Base-by-base conservation (phyloP, 2,797 vertebrate genomes). In the Capromys pilorides region DNA sequence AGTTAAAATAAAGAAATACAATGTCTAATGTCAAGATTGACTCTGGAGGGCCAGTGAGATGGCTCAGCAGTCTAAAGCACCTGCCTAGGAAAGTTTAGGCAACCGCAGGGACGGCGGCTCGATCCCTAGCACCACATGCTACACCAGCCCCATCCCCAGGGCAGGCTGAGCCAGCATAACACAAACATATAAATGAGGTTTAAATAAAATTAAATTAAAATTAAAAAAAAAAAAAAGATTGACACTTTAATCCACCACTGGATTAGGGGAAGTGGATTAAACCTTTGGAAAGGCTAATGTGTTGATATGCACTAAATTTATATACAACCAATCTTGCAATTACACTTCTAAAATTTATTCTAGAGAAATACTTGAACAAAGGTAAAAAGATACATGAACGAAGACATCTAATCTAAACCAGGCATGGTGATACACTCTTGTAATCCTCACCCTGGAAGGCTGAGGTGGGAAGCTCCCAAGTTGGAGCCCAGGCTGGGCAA, bases 1-100 rank as follows among this genome's bases (percentile, higher is more conserved):
- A 84, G 57, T 57, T 61, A 86, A 94, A 80, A 62, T 69, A 78
- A 88, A 83, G 33, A n/a, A n/a, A n/a, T n/a, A 41, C 13, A 73
- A 26, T 71, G 36, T 21, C 39, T 71, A 83, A 28, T 88, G 26
- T 39, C 67, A 33, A 26, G 77, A 84, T 66, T 86, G 39, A 67
- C 13, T 22, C 66, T n/a, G n/a, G n/a, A n/a, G n/a, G n/a, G n/a
- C n/a, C n/a, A n/a, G n/a, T n/a, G n/a, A n/a, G n/a, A n/a, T n/a
- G n/a, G n/a, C n/a, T n/a, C n/a, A n/a, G n/a, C n/a, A n/a, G n/a
- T n/a, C n/a, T n/a, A n/a, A n/a, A n/a, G n/a, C n/a, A n/a, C n/a
- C n/a, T n/a, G n/a, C n/a, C n/a, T n/a, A n/a, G n/a, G n/a, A n/a
- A n/a, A n/a, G n/a, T n/a, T n/a, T n/a, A n/a, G n/a, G n/a, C n/a